Base-by-base conservation (phyloP, 2,797 vertebrate genomes). In the Meda fulgida region DNA sequence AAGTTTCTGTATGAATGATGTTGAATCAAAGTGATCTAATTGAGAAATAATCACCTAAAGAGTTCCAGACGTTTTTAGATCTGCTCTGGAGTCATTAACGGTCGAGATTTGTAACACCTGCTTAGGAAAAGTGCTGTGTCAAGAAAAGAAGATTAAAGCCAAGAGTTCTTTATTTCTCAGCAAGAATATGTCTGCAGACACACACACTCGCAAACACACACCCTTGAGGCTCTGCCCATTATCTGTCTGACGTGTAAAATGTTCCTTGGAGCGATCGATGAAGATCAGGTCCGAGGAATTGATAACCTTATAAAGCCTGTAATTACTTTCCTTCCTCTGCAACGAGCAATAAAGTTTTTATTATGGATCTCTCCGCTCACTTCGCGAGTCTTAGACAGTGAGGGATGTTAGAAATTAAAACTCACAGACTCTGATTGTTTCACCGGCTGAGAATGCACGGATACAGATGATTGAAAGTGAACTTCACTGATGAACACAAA, bases 251-350 rank as follows among this genome's bases (percentile, higher is more conserved):
- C 23, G 79, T 86, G 85, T 85, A 84, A 83, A 85, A 86, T 85
- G 69, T 78, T 83, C 84, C 67, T 65, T 46, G 23, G 71, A 23
- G 80, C 83, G 84, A 88, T 90, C 90, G 78, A 91, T 88, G 89
- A 80, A 89, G 85, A 89, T 90, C 83, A 86, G 85, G 76, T 86
- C 53, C 55, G 58, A 80, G 82, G 87, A 88, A 88, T 85, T 89
- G 88, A 89, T 88, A 91, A 89, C 85, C 87, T 88, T 84, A 88
- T 90, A 90, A 90, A 91, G 82, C 46, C 71, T 83, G 77, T 87
- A 90, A 91, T 89, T 90, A 86, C 89, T 84, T 87, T 88, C 84
- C 79, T 67, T 88, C 84, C 87, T 83, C 78, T 34, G 77, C 83
- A 81, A 84, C n/a, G 29, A 69, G 83, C 83, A 77, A 87, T 90